Percentiles rank a stretch among this genome's conserved stretches.
Conservation (phyloP, 2,888 invertebrate genomes). For the Drosophila gaucha region DNA sequence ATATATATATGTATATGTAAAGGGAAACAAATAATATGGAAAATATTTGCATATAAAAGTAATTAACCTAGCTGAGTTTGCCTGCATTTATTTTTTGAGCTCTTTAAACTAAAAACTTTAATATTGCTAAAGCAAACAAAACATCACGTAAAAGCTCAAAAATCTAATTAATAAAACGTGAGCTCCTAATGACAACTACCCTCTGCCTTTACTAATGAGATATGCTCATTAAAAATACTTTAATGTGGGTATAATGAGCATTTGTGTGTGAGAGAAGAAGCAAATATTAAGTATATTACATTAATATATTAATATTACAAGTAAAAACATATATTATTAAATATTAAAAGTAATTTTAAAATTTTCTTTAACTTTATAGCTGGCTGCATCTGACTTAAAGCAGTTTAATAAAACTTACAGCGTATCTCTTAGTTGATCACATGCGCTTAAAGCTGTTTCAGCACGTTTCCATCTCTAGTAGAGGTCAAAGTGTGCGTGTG, state of each 20-base stretch:
- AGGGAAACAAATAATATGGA: no score
- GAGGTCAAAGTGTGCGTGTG: slow-evolving; percentile 23
- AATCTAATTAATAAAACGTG: slow-evolving; percentile 56
- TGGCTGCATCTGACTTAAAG: no score
- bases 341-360: no score
- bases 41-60: not conserved
- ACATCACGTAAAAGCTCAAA: slow-evolving; percentile 30
- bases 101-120: not conserved
- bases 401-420: not conserved
- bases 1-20: no score
- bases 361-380: no score
- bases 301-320: no score
- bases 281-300: no score
- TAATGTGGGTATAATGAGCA: no score
- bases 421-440: not conserved
- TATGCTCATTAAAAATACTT: no score
- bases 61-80: not conserved
- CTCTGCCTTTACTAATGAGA: not conserved
- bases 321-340: no score
- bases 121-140: slow-evolving; percentile 4
- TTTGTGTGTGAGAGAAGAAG: no score
- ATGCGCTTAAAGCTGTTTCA: not conserved
- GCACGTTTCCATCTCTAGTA: slow-evolving; percentile 4
- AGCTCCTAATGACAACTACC: slow-evolving; percentile 21
- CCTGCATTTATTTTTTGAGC: not conserved